Conservation (phyloP, 2,113 vertebrate genomes). For the Tretioscincus oriximinensis region DNA sequence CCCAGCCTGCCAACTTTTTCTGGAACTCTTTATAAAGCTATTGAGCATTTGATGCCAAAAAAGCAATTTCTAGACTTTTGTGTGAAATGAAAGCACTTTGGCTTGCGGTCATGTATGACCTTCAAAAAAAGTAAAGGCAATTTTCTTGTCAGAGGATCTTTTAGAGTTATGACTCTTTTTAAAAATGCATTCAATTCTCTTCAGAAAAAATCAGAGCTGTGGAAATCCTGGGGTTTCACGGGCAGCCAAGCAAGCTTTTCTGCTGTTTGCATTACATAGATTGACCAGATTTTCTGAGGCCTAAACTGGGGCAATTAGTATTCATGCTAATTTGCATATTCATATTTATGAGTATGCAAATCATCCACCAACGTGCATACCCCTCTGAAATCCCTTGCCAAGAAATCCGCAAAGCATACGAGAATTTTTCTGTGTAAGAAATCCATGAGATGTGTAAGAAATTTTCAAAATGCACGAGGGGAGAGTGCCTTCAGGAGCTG, state of each 20-base stretch:
- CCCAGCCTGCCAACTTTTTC: neutral
- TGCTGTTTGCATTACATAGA: neutral
- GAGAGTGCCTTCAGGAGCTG: too few relatives aligned
- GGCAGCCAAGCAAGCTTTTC: neutral
- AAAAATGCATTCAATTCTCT: neutral
- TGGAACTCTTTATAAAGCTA: neutral
- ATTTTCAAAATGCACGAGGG: too few relatives aligned
- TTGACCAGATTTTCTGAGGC: too few relatives aligned
- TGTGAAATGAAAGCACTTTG: neutral
- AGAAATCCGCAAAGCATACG: too few relatives aligned
- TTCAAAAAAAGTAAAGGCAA: neutral
- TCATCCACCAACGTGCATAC: too few relatives aligned
- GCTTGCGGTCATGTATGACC: neutral
- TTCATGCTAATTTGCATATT: too few relatives aligned
- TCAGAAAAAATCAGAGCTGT: neutral
- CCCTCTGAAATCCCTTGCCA: too few relatives aligned
- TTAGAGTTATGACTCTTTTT: neutral
- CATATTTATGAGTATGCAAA: too few relatives aligned
- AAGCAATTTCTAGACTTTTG: neutral
- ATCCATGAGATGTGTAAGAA: too few relatives aligned
- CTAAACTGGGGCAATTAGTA: too few relatives aligned
- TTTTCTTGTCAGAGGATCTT: conserved; percentile 9
- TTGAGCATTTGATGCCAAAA: neutral
- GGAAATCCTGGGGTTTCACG: neutral
- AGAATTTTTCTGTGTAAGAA: too few relatives aligned